Evolutionary conservation across 92 coral and sea anemone species (phyloP).

Genomic region (Phenganax marumi): DNA sequence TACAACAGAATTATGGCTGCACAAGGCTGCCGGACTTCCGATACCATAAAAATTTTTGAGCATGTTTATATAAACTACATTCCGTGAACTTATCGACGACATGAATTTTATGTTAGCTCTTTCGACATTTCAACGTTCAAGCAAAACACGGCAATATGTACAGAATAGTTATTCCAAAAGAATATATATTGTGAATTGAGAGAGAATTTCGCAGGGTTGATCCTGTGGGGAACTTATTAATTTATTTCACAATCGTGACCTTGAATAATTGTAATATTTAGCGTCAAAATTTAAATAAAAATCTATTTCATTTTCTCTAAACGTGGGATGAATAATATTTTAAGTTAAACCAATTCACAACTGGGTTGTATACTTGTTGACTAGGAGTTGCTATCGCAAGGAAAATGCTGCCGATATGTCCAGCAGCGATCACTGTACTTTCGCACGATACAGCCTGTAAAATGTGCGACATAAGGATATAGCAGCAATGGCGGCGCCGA

Average conservation of each 20-base stretch:
- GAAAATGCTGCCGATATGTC: too few relatives aligned
- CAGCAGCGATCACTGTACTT: too few relatives aligned
- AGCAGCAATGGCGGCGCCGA: too few relatives aligned
- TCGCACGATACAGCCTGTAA: too few relatives aligned
- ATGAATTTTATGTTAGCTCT: not conserved
- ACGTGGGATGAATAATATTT: not conserved
- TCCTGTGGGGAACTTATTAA: conserved; percentile 17
- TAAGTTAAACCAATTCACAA: too few relatives aligned
- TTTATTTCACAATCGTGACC: conserved; percentile 34
- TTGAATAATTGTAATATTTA: conserved; percentile 26
- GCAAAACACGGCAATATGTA: not conserved
- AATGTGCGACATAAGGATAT: too few relatives aligned
- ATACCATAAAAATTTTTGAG: not conserved
- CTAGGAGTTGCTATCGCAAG: too few relatives aligned
- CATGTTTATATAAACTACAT: not conserved
- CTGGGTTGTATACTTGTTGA: too few relatives aligned
- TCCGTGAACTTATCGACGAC: not conserved
- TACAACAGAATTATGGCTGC: not conserved
- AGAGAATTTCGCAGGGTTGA: not conserved
- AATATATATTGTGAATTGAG: not conserved
- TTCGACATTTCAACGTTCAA: not conserved
- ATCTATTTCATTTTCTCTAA: conserved; percentile 32
- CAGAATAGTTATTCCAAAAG: not conserved
- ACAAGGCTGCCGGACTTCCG: not conserved
- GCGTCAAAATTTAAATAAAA: conserved; percentile 33